These are phyloP conservation scores for Callinectes sapidus DNA, from an alignment of 2,888 invertebrate genomes.

Conservation along the genomic window DNA sequence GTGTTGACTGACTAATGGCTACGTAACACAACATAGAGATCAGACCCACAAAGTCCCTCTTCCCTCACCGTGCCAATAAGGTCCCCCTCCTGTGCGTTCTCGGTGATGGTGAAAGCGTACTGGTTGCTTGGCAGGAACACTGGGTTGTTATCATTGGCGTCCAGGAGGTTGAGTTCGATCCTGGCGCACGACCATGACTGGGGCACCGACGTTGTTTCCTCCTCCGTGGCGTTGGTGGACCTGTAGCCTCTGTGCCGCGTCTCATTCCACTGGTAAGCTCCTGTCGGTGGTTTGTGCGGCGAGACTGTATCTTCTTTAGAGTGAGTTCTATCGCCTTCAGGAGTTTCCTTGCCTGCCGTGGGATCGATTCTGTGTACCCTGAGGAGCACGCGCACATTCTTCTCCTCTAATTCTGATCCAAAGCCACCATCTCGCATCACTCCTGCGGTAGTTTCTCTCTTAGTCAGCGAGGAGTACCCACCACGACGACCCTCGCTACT, in stretches of 20 bases:
- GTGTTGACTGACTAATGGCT: background rate
- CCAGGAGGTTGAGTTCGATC: slow-evolving; percentile 88
- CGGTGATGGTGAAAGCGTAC: slow-evolving; percentile 85
- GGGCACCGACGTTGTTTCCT: background rate
- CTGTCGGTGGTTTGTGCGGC: background rate
- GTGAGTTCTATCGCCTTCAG: background rate
- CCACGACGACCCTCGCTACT: background rate
- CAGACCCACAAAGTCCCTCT: background rate
- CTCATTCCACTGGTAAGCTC: slow-evolving; percentile 8
- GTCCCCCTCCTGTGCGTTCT: slow-evolving; percentile 83
- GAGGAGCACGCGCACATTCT: background rate
- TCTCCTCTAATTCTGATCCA: background rate
- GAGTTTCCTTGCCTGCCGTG: background rate
- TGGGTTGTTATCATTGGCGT: slow-evolving; percentile 94
- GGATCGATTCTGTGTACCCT: slow-evolving; percentile 16
- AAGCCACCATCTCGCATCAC: background rate
- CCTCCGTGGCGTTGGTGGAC: background rate
- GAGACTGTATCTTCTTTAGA: background rate
- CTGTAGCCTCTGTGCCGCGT: slow-evolving; percentile 3
- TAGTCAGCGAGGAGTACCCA: background rate
- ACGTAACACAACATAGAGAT: background rate
- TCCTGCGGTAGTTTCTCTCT: slow-evolving; percentile 3
- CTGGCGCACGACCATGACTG: slow-evolving; percentile 78
- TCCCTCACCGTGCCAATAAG: slow-evolving; percentile 81
- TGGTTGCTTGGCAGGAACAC: slow-evolving; percentile 89